phyloP scores from a whole-genome alignment of 2,888 invertebrate species.

The Scelioninae gen. 2 region DNA sequence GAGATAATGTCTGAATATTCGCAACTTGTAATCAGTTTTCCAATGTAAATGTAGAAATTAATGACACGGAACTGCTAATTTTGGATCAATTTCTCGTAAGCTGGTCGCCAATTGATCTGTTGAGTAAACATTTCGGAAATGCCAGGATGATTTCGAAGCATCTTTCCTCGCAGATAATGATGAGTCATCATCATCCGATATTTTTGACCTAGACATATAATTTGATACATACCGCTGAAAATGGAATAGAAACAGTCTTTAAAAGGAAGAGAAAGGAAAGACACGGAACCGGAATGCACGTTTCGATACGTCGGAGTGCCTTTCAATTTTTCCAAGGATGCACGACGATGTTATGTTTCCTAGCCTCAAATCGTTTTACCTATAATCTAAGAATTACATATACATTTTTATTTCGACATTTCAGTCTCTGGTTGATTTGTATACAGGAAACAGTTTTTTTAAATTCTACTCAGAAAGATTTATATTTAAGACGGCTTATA shows the following conservation, averaged over 20 bases:
- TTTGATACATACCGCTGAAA: constrained; percentile 36
- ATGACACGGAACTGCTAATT: no score
- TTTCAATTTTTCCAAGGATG: constrained; percentile 52
- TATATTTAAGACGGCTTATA: no score
- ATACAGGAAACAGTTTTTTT: no score
- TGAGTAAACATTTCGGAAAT: background rate
- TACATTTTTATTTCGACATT: no score
- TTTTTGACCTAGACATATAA: constrained; percentile 41
- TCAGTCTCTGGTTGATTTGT: no score
- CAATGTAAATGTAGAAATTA: no score
- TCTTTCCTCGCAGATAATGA: background rate
- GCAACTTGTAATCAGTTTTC: no score
- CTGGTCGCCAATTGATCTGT: background rate
- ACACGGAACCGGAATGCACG: constrained; percentile 34
- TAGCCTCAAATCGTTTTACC: constrained; percentile 11
- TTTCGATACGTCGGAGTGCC: constrained; percentile 35
- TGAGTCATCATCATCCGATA: constrained; percentile 32
- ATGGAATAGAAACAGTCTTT: constrained; percentile 29
- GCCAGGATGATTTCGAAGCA: background rate
- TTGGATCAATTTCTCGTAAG: no score
- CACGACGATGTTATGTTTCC: constrained; percentile 36
- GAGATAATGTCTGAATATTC: no score
- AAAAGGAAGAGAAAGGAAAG: constrained; percentile 43
- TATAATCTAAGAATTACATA: no score
- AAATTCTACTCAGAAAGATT: no score